These are phyloP conservation scores for Athetis lepigone DNA, from an alignment of 2,888 invertebrate genomes.

Conservation along the genomic window DNA sequence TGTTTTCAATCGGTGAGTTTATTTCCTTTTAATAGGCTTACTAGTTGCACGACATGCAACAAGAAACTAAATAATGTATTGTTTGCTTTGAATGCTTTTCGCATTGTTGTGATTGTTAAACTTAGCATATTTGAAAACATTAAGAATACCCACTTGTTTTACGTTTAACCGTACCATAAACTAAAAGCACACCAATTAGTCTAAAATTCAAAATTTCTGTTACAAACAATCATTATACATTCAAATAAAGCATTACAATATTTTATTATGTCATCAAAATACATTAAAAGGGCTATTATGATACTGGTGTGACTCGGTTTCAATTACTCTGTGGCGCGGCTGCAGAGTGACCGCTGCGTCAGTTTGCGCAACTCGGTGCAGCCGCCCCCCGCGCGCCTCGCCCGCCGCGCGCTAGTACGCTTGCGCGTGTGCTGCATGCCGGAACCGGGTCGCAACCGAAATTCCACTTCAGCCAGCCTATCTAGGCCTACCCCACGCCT, in stretches of 20 bases:
- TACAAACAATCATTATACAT: not conserved
- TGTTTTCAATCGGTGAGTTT: slow-evolving; percentile 16
- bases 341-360: slow-evolving; percentile 83
- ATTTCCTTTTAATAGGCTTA: slow-evolving; percentile 15
- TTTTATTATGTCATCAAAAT: slow-evolving; percentile 38
- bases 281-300: slow-evolving; percentile 41
- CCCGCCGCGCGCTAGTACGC: slow-evolving; percentile 78
- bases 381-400: slow-evolving; percentile 74
- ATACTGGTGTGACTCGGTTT: slow-evolving; percentile 61
- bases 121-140: slow-evolving; percentile 5
- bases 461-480: slow-evolving; percentile 76
- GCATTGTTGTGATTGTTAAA: slow-evolving; percentile 17
- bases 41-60: slow-evolving; percentile 42
- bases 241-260: slow-evolving; percentile 12
- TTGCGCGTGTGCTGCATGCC: slow-evolving; percentile 89
- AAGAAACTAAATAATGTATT: slow-evolving; percentile 13
- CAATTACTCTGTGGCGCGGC: slow-evolving; percentile 67
- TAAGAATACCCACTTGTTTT: not conserved
- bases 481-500: slow-evolving; percentile 75
- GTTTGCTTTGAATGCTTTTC: slow-evolving; percentile 9
- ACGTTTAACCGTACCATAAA: slow-evolving; percentile 1
- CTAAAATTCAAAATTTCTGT: not conserved
- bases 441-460: slow-evolving; percentile 89
- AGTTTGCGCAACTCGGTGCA: slow-evolving; percentile 90
- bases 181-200: not conserved